Base-by-base conservation (phyloP, 2,888 invertebrate genomes). In the Serrognathus titanus region DNA sequence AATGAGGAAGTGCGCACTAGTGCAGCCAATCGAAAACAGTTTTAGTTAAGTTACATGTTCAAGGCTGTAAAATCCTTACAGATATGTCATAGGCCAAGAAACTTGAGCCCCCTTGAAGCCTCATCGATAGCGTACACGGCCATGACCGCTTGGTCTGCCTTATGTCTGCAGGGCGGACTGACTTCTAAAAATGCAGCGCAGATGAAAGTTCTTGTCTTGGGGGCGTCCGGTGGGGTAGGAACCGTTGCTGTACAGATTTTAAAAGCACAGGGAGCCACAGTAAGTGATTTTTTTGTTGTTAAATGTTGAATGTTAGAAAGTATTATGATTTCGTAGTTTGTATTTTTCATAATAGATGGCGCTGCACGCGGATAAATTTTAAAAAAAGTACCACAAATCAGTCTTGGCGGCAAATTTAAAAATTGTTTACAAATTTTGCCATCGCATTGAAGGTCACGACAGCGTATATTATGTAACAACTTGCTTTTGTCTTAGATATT, bases 151-250 rank as follows among this genome's bases (percentile, higher is more conserved):
- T 91, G 90, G 89, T 86, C 91, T 43, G 91, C 92, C 9, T 77
- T 97, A 52, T 84, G 83, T 70, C 71, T 87, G 35, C 82, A 84
- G 41, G 88, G 87, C 38, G 83, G 82, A 68, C 74, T 84, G 31
- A 78, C 65, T 63, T 78, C 77, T 66, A 80, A 66, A 75, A 77
- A 55, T 13, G 65, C 56, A 40, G 71, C 71, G 20, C 81, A 83
- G 59, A 82, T 80, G 60, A 82, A 86, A 70, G 85, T 91, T 52
- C 81, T 97, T 61, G 84, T 97, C 61, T 80, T 95, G 62, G 97
- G 96, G 2, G 92, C 88, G 46, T 88, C 96, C 35, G 97, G 97
- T 41, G 95, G 96, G 45, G 93, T 96, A 52, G 97, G 97, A 43
- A 88, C 88, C 52, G 80, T 90, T 63, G 93, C 94, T 53, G 83